phyloP scores from a whole-genome alignment of 2,113 vertebrate species.

The Myotis yumanensis region DNA sequence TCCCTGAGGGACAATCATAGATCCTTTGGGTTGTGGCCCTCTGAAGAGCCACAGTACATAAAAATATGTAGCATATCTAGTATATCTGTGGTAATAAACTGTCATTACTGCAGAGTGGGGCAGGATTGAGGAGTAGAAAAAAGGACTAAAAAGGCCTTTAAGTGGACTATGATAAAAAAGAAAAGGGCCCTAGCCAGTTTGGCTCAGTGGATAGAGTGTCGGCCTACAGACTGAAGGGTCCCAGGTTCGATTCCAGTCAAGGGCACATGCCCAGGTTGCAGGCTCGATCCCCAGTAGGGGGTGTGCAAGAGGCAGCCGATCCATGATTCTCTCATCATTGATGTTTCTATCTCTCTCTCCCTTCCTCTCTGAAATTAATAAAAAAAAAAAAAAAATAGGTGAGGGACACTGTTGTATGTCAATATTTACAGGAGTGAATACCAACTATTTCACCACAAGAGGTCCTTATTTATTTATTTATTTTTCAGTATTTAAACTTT shows the following conservation, averaged over 20 bases:
- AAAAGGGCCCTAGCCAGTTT: not conserved
- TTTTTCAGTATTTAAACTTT: not conserved
- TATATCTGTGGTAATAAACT: not conserved
- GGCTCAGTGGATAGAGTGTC: too few relatives aligned
- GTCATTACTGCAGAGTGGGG: not conserved
- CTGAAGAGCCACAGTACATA: not conserved
- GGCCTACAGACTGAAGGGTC: too few relatives aligned
- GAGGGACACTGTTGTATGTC: not conserved
- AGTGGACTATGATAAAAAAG: not conserved
- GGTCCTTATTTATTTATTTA: not conserved
- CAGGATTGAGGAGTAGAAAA: not conserved
- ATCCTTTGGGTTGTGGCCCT: not conserved
- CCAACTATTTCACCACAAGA: not conserved
- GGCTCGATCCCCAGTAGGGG: too few relatives aligned
- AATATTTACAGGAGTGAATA: not conserved
- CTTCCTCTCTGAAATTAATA: too few relatives aligned
- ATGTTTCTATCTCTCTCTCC: too few relatives aligned
- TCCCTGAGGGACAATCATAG: not conserved
- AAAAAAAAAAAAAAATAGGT: not conserved
- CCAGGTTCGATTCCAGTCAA: too few relatives aligned
- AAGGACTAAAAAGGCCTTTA: not conserved
- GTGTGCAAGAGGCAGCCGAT: too few relatives aligned
- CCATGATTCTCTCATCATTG: too few relatives aligned
- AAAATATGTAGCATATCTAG: not conserved
- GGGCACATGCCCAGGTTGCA: too few relatives aligned